Evolutionary conservation across 2,797 vertebrate species (phyloP).

Genomic region (Pterois miles): DNA sequence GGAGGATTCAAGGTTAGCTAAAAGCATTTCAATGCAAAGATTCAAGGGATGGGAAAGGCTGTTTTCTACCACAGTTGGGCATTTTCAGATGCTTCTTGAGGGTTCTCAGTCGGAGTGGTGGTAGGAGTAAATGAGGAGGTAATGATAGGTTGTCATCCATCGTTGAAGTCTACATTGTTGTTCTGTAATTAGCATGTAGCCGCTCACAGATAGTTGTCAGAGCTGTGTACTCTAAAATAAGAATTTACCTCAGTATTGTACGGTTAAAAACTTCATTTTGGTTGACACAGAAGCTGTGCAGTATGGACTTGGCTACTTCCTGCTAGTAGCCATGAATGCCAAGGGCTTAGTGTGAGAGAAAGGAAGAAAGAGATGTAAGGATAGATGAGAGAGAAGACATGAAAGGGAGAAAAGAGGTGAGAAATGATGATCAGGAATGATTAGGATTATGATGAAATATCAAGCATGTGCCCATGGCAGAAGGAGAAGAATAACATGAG

Average conservation of each 20-base stretch:
- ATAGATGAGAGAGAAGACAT: constrained; percentile 14
- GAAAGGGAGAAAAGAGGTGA: not conserved
- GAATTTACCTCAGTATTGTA: not conserved
- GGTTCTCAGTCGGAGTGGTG: constrained; percentile 9
- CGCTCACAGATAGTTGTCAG: not conserved
- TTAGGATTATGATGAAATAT: constrained; percentile 47
- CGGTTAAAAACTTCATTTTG: not conserved
- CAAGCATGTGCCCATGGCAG: constrained; percentile 31
- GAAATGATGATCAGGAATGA: constrained; percentile 50
- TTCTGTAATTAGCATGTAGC: constrained; percentile 2
- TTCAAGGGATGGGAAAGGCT: not conserved
- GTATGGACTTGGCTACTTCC: not conserved
- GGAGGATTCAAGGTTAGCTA: not conserved
- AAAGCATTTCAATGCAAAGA: constrained; percentile 4
- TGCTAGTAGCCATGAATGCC: not conserved
- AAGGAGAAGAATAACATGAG: constrained; percentile 47
- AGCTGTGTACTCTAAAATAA: not conserved
- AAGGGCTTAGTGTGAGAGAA: constrained; percentile 1
- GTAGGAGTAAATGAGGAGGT: constrained; percentile 18
- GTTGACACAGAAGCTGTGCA: not conserved
- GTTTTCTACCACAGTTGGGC: not conserved
- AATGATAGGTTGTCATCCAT: constrained; percentile 39
- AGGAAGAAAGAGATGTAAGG: constrained; percentile 5
- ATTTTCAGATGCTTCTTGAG: not conserved
- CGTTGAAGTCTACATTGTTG: not conserved